phyloP scores from a whole-genome alignment of 1,140 invertebrate genomes.

The Bombus soroeensis region DNA sequence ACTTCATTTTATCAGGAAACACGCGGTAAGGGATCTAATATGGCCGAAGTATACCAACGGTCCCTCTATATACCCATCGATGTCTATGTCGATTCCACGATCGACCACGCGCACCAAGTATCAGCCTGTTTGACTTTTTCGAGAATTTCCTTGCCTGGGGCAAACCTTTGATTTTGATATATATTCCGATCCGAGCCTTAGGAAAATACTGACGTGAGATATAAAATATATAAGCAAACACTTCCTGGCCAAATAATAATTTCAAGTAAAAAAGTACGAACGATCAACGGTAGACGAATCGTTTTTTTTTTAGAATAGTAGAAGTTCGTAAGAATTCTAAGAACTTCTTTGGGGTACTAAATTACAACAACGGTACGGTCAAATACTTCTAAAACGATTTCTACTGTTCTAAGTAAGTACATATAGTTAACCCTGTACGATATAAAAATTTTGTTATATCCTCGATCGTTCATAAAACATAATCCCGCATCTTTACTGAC shows the following conservation, averaged over 20 bases:
- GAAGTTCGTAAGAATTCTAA: no score
- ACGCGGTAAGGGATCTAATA: conserved; percentile 72
- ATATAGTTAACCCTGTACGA: not conserved
- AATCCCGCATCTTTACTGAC: not conserved
- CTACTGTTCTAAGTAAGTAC: no score
- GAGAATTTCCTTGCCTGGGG: not conserved
- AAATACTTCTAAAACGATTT: no score
- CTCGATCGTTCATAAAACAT: not conserved
- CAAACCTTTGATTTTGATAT: conserved; percentile 20
- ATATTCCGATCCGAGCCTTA: not conserved
- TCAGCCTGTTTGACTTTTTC: conserved; percentile 45
- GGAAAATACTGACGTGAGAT: not conserved
- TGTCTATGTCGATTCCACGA: conserved; percentile 8
- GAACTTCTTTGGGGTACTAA: no score
- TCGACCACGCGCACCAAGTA: conserved; percentile 39
- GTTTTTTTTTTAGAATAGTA: no score
- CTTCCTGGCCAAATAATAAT: not conserved
- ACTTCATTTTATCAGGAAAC: conserved; percentile 74
- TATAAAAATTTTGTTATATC: not conserved
- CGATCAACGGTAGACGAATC: no score
- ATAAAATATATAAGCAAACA: not conserved
- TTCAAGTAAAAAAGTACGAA: not conserved
- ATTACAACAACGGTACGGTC: no score
- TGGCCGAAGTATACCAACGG: conserved; percentile 60
- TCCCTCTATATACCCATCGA: not conserved